Evolutionary conservation across 1,140 invertebrate genomes (phyloP).

Genomic region (Conus betulinus): DNA sequence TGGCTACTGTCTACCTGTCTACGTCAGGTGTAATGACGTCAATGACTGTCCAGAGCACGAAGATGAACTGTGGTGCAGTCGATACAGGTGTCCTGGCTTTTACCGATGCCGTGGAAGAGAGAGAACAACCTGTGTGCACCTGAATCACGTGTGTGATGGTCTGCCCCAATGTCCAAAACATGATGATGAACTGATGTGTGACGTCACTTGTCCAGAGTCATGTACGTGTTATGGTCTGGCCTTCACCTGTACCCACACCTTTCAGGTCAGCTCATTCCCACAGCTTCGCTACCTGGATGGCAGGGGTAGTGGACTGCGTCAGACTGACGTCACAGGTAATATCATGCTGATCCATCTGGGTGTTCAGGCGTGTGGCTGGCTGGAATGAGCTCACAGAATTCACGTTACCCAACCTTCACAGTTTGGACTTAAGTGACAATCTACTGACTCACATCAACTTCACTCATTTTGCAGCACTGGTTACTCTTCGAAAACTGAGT

Average conservation of each 20-base stretch:
- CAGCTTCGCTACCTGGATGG: neutral
- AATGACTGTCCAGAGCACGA: constrained; percentile 36
- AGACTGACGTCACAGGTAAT: neutral
- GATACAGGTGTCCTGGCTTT: constrained; percentile 38
- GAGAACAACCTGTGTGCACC: constrained; percentile 11
- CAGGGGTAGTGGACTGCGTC: neutral
- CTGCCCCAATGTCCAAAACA: constrained; percentile 29
- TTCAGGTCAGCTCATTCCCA: neutral
- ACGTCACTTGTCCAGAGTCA: constrained; percentile 44
- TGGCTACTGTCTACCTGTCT: constrained; percentile 31
- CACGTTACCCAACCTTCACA: neutral
- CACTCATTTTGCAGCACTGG: neutral
- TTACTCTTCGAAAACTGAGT: neutral
- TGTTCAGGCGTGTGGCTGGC: neutral
- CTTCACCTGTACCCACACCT: constrained; percentile 6
- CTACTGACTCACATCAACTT: neutral
- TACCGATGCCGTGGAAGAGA: constrained; percentile 17
- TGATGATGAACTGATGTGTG: constrained; percentile 40
- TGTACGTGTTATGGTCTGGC: constrained; percentile 29
- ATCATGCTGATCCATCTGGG: too few relatives aligned
- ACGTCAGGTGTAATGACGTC: constrained; percentile 40
- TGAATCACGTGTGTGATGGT: constrained; percentile 22
- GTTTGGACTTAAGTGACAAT: constrained; percentile 38
- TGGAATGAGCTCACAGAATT: constrained; percentile 6
- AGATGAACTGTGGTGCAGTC: constrained; percentile 25